Conservation (phyloP, 2,113 vertebrate species). For the Chascanopsetta lugubris region DNA sequence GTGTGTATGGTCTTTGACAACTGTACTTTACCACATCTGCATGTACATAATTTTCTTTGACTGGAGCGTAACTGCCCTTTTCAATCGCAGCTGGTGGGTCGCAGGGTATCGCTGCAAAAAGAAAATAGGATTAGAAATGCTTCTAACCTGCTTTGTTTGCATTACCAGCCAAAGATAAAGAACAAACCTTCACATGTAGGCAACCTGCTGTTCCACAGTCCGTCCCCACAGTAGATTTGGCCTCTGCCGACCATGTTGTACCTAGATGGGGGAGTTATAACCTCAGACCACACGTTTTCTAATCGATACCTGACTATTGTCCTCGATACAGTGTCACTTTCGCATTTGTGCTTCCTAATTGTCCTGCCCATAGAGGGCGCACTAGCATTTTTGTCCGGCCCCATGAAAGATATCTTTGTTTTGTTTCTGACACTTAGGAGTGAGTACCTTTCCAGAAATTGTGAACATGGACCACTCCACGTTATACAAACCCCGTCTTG, state of each 20-base stretch:
- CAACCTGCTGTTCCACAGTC: conserved; percentile 40
- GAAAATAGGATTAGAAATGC: conserved; percentile 8
- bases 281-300: not conserved
- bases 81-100: accelerated
- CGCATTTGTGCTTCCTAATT: too few species aligned
- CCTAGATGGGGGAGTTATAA: conserved; percentile 9
- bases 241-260: accelerated
- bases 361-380: too few species aligned
- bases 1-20: not conserved
- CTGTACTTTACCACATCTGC: accelerated
- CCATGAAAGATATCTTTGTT: too few species aligned
- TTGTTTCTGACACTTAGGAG: too few species aligned
- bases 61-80: accelerated
- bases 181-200: conserved; percentile 68
- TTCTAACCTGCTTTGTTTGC: not conserved
- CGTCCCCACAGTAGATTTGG: accelerated
- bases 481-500: conserved; percentile 6
- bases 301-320: too few species aligned
- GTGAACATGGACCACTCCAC: too few species aligned
- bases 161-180: not conserved
- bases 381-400: too few species aligned
- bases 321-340: too few species aligned
- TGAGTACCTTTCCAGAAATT: too few species aligned
- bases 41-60: accelerated
- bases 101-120: conserved; percentile 63